Percentiles rank a stretch among this genome's conserved stretches.
Conservation (phyloP, 2,797 vertebrate species). For the Fistularia commersonii region DNA sequence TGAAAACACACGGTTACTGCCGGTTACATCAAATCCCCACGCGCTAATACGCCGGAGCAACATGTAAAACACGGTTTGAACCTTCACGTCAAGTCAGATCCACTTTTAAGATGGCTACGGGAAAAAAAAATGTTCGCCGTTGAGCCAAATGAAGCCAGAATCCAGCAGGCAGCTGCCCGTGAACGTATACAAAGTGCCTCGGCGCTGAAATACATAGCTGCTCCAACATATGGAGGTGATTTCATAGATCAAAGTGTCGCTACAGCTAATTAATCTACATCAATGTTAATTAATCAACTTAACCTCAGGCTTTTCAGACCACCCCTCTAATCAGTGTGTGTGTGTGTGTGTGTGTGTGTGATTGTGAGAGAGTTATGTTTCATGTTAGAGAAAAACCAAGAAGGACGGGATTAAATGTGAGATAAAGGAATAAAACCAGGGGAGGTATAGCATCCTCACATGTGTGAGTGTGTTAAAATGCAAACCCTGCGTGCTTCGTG, state of each 20-base stretch:
- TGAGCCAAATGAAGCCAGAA: background rate
- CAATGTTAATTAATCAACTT: slow-evolving; percentile 71
- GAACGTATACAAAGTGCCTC: slow-evolving; percentile 7
- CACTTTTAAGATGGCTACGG: background rate
- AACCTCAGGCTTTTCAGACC: slow-evolving; percentile 64
- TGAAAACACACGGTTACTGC: background rate
- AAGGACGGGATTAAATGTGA: background rate
- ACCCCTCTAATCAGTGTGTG: slow-evolving; percentile 49
- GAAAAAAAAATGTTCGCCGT: too few species aligned
- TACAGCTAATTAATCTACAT: slow-evolving; percentile 73
- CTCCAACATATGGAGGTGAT: slow-evolving; percentile 62
- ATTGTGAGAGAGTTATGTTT: slow-evolving; percentile 4
- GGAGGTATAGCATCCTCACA: background rate
- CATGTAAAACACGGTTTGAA: background rate
- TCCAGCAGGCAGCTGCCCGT: slow-evolving; percentile 5
- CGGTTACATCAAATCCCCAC: background rate
- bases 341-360: slow-evolving; percentile 11
- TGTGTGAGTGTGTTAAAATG: slow-evolving; percentile 19
- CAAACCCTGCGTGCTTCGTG: background rate
- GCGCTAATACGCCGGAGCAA: background rate
- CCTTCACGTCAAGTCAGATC: background rate
- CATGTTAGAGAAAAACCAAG: slow-evolving; percentile 6
- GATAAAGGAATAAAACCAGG: background rate
- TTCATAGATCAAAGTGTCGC: slow-evolving; percentile 65
- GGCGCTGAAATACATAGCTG: slow-evolving; percentile 25